These are phyloP conservation scores for Panulirus ornatus DNA, from an alignment of 1,140 invertebrate genomes.

Conservation along the genomic window DNA sequence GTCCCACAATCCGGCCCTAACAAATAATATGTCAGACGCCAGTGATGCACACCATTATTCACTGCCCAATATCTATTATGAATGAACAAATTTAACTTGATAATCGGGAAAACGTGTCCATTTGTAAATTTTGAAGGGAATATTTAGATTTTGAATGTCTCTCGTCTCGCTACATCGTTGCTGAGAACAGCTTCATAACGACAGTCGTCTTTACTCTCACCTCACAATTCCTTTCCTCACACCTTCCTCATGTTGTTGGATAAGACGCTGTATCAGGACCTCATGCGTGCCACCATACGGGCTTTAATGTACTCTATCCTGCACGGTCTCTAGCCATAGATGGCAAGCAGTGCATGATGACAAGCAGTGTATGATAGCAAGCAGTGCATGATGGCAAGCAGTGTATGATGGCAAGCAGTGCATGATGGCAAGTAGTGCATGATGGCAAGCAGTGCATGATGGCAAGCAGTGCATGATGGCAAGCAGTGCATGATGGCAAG, in stretches of 20 bases:
- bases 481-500: too few species aligned
- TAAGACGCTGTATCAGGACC: too few species aligned
- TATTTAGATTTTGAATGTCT: background rate
- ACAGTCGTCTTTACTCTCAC: background rate
- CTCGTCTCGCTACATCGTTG: background rate
- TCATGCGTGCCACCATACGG: too few species aligned
- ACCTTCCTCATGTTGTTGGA: background rate
- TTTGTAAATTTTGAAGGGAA: background rate
- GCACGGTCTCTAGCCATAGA: too few species aligned
- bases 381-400: too few species aligned
- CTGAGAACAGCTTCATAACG: background rate
- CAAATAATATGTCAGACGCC: background rate
- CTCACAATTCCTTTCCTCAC: background rate
- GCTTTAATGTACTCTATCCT: too few species aligned
- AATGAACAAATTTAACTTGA: constrained; percentile 9
- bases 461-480: too few species aligned
- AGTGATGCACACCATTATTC: background rate
- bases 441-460: too few species aligned
- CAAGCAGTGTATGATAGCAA: too few species aligned
- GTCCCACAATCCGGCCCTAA: background rate
- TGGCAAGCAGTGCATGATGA: too few species aligned
- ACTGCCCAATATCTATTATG: background rate
- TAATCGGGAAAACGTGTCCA: background rate
- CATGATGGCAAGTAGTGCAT: too few species aligned
- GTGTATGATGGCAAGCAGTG: too few species aligned